Evolutionary conservation across 2,888 invertebrate genomes (phyloP), one percentile per base, ranked within the genome.

Genomic region (Acanthoscelides obtectus): DNA sequence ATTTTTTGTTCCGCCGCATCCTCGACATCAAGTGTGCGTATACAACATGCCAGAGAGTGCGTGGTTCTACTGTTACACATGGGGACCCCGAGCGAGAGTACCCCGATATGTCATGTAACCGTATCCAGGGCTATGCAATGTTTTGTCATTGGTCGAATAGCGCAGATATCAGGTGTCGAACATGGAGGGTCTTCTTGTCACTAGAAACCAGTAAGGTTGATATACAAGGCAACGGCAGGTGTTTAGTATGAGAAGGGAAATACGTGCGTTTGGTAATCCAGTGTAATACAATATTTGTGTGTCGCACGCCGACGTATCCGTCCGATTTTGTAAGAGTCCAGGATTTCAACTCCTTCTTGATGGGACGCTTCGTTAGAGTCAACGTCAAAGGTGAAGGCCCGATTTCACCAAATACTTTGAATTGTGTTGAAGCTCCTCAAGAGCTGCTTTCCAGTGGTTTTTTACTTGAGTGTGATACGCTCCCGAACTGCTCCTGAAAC

Each of bases 1-100:
- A 74, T 79, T 78, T 80, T 79, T 79, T 77, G 45, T 45, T 4
- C 45, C 45, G 45, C 25, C 25, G 6, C 25, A 6, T 25, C 6
- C 4, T 45, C 45, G 45, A 12, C 45, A 45, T 45, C 45, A 45
- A 45, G 45, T 45, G 45, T 12, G 45, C 45, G 45, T 45, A 45
- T 45, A 45, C 45, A 45, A 45, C 45, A 45, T 45, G 45, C 45
- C 45, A 6, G 45, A 45, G 45, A 45, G 45, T 45, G 45, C 45
- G 45, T 45, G 5, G 45, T 45, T 45, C 45, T 45, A 45, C 45
- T 45, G 12, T 45, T 45, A 45, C 45, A 4, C 3, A 12, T 45
- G 12, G 45, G 17, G 25, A 6, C 25, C n/a, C n/a, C n/a, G n/a
- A 25, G 25, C 4, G 45, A 45, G 45, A 45, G 45, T 45, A 45